Base-by-base conservation (phyloP, 2,113 vertebrate genomes). In the Neodontobutis hainanensis region DNA sequence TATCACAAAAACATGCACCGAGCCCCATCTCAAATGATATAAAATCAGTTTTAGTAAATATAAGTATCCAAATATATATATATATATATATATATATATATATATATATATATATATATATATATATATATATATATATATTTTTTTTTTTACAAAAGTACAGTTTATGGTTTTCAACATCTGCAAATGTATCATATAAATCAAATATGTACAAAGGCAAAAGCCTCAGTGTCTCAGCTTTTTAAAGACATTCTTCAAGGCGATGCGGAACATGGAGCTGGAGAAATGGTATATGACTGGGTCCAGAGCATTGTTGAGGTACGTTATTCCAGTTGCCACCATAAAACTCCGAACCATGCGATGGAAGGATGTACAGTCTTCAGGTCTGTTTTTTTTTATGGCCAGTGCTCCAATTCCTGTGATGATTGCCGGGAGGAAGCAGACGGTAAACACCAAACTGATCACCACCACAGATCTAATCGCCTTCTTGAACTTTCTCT, bases 231-330 rank as follows among this genome's bases (percentile, higher is more conserved):
- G 38, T 40, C 8, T 3, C 11, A 52, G 12, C 0, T 9, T 36
- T n/a, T n/a, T 83, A n/a, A 83, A 2, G 6, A 69, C 46, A 6
- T 12, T 66, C 51, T 70, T 90, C 3, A 92, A 35, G 6, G 65
- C 73, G 10, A 75, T 48, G 5, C 67, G 55, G 46, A 87, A 92
- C 38, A 72, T 67, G 40, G 85, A 53, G 43, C 86, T 89, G 32
- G 77, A 77, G 64, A 86, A 88, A 65, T 42, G 60, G 60, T 91
- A 91, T 52, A 92, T 74, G 62, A 92, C 6, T 0, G 84, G 78
- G 57, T 92, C 89, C 63, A 92, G 52, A 16, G 85, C 70, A n/a
- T 88, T 86, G 75, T 90, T 91, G 52, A 90, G 64, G 38, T 90
- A 92, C 16, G 85, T 84, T 38, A 92, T 61, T 6, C 75, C 65